Evolutionary conservation across 2,888 invertebrate species (phyloP).

Genomic region (Melipona beecheii): DNA sequence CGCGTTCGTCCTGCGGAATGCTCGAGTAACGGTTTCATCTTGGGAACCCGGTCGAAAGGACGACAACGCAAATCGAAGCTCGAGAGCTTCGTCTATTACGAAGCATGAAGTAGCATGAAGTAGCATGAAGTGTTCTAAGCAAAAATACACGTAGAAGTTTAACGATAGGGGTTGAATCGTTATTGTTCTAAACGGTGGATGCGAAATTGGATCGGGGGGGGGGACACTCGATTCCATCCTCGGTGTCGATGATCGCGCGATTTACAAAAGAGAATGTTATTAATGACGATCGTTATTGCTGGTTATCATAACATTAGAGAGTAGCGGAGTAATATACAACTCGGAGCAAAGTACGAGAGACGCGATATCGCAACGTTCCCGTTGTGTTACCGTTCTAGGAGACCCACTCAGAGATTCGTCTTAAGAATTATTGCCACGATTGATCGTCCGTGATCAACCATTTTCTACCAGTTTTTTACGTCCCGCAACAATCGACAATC

Average conservation of each 20-base stretch:
- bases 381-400: background rate
- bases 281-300: slow-evolving; percentile 66
- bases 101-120: too few species aligned
- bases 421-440: background rate
- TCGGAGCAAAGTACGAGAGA: slow-evolving; percentile 49
- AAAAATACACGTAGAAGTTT: slow-evolving; percentile 42
- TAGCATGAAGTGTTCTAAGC: slow-evolving; percentile 54
- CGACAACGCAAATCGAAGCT: background rate
- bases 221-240: slow-evolving; percentile 55
- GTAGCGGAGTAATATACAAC: slow-evolving; percentile 58
- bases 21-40: slow-evolving; percentile 7
- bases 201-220: background rate
- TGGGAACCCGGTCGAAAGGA: background rate
- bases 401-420: background rate
- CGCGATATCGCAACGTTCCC: slow-evolving; percentile 3
- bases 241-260: slow-evolving; percentile 34
- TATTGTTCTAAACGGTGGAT: slow-evolving; percentile 1
- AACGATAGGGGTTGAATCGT: slow-evolving; percentile 41
- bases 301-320: slow-evolving; percentile 61
- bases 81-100: too few species aligned
- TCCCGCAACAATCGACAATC: background rate
- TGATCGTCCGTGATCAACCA: background rate
- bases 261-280: slow-evolving; percentile 51
- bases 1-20: background rate
- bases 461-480: slow-evolving; percentile 22